Base-by-base conservation (phyloP, 2,888 invertebrate genomes). In the Eilema caniola region DNA sequence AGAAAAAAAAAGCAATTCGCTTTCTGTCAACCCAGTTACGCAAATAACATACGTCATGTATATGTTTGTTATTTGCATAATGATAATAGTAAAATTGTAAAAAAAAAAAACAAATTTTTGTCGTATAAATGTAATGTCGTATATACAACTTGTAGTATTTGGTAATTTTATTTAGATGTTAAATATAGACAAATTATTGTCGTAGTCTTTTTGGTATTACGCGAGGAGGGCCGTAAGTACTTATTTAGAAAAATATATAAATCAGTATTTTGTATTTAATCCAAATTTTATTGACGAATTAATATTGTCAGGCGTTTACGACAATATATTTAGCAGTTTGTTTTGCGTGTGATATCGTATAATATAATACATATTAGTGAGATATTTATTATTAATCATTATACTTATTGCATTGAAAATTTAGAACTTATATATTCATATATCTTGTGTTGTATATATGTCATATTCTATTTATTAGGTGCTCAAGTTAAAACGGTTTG, bases 201-300 rank as follows among this genome's bases (percentile, higher is more conserved):
- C 14, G 4, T 60, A 64, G 64, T 28, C n/a, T 71, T 64, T 62
- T 63, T 62, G 41, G 53, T 62, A 64, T 20, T 71, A 73, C 57
- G 69, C 66, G 70, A 73, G 60, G 73, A 67, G 80, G 80, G 3
- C 78, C 66, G 71, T 81, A 82, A 76, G 73, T 82, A 78, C 76
- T 82, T 82, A 80, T 66, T 66, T 76, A 80, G 71, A 72, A 23
- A 69, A 66, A 66, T 74, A 61, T 73, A 73, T 72, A 67, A 70
- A 70, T 71, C 80, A 80, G 81, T 81, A 80, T 81, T 82, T 81
- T 75, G 63, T 81, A 80, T 76, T 62, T 76, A 70, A 76, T 67
- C 16, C 56, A 76, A 75, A 53, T 70, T 68, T 59, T 47, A 8
- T n/a, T 66, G 59, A 70, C 33, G 20, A 72, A 14, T 80, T 61